phyloP scores from a whole-genome alignment of 2,888 invertebrate genomes.

The Ornithoptera alexandrae region DNA sequence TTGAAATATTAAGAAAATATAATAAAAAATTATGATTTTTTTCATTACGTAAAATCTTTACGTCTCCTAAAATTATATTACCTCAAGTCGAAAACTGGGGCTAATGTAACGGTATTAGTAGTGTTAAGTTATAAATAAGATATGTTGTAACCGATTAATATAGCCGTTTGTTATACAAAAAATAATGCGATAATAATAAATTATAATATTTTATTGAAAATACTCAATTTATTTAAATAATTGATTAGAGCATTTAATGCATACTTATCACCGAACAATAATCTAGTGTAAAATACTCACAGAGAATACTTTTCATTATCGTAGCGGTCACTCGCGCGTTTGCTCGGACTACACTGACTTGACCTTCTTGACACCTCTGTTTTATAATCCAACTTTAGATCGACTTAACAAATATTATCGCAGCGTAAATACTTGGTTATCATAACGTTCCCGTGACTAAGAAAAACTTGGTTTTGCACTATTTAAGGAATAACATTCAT shows the following conservation, averaged over 20 bases:
- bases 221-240: neutral
- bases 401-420: neutral
- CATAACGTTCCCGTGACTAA: neutral
- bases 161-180: neutral
- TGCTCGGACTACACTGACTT: constrained; percentile 28
- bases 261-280: neutral
- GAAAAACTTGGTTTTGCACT: neutral
- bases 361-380: constrained; percentile 17
- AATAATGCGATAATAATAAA: neutral
- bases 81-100: too few species aligned
- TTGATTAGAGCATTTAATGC: neutral
- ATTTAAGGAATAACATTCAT: neutral
- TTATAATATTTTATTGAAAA: neutral
- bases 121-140: too few species aligned
- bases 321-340: constrained; percentile 27
- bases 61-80: too few species aligned
- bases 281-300: constrained; percentile 41
- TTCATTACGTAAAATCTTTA: too few species aligned
- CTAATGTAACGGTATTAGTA: too few species aligned
- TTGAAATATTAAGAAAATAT: too few species aligned
- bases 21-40: too few species aligned
- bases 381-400: constrained; percentile 24
- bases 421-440: neutral
- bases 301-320: constrained; percentile 46
- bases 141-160: too few species aligned